Conservation (phyloP, 2,113 vertebrate species). For the Myrmecophaga tridactyla region DNA sequence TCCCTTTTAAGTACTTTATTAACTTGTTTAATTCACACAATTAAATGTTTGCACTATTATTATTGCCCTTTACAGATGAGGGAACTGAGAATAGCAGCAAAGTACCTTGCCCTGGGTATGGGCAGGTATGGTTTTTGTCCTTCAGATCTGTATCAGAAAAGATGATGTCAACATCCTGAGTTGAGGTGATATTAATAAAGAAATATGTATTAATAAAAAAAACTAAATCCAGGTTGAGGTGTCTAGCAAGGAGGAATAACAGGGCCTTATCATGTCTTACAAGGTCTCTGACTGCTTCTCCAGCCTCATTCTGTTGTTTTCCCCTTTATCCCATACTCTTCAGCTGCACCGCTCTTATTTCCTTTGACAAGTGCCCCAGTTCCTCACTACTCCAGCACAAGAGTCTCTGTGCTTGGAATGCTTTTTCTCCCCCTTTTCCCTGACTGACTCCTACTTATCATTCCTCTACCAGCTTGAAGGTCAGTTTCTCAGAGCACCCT, state of each 20-base stretch:
- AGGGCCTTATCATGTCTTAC: neutral
- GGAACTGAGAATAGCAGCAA: neutral
- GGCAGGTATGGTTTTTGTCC: neutral
- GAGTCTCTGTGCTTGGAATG: neutral
- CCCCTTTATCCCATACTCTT: neutral
- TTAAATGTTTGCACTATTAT: neutral
- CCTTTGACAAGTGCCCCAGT: too few species aligned
- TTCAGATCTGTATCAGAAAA: neutral
- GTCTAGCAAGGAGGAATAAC: neutral
- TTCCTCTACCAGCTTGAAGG: neutral
- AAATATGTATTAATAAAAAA: neutral
- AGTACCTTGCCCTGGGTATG: neutral
- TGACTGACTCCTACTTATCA: too few species aligned
- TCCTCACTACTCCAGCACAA: neutral
- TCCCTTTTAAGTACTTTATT: neutral
- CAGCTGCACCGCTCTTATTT: neutral
- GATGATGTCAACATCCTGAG: neutral
- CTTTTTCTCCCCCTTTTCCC: neutral
- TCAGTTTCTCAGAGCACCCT: neutral
- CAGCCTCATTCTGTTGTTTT: fast-evolving
- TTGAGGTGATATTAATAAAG: neutral
- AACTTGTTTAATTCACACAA: neutral
- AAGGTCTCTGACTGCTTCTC: neutral
- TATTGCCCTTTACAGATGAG: neutral
- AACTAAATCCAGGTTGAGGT: neutral